Conservation (phyloP, 2,797 vertebrate genomes). For the Buceros bicornis region DNA sequence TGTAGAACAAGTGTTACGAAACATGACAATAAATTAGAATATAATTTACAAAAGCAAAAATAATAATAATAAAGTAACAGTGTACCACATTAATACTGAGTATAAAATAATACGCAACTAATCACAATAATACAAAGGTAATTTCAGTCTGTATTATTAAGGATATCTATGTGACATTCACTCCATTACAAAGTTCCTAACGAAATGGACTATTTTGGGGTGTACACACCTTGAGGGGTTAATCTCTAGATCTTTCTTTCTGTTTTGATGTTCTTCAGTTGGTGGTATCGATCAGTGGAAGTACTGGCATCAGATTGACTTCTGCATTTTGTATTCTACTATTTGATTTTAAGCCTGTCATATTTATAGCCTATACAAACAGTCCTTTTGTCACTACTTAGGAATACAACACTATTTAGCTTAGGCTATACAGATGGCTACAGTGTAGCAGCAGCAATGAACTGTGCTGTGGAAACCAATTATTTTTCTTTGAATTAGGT, state of each 20-base stretch:
- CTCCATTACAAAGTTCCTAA: conserved; percentile 91
- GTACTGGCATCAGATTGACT: conserved; percentile 71
- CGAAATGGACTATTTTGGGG: conserved; percentile 71
- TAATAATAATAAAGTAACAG: conserved; percentile 92
- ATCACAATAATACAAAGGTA: conserved; percentile 90
- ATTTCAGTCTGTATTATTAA: conserved; percentile 89
- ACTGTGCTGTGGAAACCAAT: conserved; percentile 72
- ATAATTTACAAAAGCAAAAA: conserved; percentile 96
- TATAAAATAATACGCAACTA: conserved; percentile 98
- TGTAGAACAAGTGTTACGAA: conserved; percentile 92
- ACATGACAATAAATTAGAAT: conserved; percentile 99
- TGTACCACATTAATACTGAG: conserved; percentile 98
- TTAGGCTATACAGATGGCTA: conserved; percentile 82
- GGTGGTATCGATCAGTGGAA: conserved; percentile 76
- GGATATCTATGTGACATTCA: conserved; percentile 93
- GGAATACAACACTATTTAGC: conserved; percentile 75
- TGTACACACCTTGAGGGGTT: conserved; percentile 66
- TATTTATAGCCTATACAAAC: conserved; percentile 47
- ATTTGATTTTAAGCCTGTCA: conserved; percentile 57
- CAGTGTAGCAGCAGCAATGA: conserved; percentile 83
- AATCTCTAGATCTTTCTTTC: conserved; percentile 71
- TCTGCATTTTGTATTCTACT: conserved; percentile 63
- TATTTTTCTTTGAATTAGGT: conserved; percentile 53
- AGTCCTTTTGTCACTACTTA: conserved; percentile 55
- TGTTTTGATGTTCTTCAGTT: conserved; percentile 57